These are phyloP conservation scores for Melanocharis versteri DNA, from an alignment of 2,113 vertebrate species.

Conservation along the genomic window DNA sequence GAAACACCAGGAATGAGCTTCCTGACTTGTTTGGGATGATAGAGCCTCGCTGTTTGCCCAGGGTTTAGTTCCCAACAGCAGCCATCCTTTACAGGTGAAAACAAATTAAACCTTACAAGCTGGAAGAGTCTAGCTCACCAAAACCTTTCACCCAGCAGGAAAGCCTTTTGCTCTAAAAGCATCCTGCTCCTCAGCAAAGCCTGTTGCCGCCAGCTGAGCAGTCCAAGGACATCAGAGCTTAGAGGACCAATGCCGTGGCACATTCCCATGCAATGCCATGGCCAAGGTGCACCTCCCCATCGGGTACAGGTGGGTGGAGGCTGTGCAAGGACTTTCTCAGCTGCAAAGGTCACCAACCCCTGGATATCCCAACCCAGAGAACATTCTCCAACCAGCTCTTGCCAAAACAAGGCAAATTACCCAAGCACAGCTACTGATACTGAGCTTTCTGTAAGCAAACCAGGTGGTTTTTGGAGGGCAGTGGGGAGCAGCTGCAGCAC, in stretches of 20 bases:
- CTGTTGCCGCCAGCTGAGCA: not conserved
- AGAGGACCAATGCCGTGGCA: fast-evolving
- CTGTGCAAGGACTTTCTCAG: not conserved
- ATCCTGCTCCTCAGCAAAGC: not conserved
- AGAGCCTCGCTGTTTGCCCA: not conserved
- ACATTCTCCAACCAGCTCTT: no score
- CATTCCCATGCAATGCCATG: fast-evolving
- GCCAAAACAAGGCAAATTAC: fast-evolving
- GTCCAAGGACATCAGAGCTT: not conserved
- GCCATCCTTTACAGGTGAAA: not conserved
- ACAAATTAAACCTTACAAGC: not conserved
- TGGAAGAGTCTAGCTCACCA: not conserved
- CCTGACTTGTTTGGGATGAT: not conserved
- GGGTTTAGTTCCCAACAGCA: not conserved
- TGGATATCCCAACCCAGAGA: not conserved
- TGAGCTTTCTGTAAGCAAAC: not conserved
- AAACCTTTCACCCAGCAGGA: not conserved
- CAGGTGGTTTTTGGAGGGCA: not conserved
- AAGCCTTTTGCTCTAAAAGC: not conserved
- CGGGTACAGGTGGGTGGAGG: not conserved
- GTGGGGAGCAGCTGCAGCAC: not conserved
- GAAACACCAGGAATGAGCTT: not conserved
- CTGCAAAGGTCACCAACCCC: not conserved
- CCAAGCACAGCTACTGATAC: not conserved
- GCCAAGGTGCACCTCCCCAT: no score